These are phyloP conservation scores for Micromys minutus DNA, from an alignment of 2,113 vertebrate species.

Conservation along the genomic window DNA sequence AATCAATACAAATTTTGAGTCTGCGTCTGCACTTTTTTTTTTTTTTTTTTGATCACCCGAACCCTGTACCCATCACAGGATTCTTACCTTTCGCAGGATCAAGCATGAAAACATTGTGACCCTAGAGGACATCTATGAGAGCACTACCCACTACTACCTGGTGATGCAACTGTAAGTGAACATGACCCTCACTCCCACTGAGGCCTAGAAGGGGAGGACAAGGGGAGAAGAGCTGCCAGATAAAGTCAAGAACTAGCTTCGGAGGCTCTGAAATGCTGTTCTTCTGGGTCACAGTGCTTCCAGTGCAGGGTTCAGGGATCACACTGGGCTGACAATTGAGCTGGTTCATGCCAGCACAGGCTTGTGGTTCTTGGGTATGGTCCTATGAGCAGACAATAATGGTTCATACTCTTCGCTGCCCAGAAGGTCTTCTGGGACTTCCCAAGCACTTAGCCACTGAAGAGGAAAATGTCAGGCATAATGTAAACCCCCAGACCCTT, in stretches of 20 bases:
- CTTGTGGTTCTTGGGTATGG: not conserved
- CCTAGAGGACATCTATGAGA: conserved; percentile 97
- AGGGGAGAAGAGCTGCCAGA: not conserved
- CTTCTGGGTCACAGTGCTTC: not conserved
- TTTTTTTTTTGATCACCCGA: not conserved
- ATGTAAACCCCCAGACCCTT: not conserved
- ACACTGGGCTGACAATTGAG: not conserved
- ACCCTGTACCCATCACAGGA: not conserved
- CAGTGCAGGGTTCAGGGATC: not conserved
- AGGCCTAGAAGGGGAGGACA: not conserved
- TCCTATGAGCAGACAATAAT: not conserved
- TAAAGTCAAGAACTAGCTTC: not conserved
- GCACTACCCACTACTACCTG: conserved; percentile 94
- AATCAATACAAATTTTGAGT: not conserved
- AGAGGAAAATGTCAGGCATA: not conserved
- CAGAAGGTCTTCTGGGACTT: not conserved
- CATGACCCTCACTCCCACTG: accelerated
- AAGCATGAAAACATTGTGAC: conserved; percentile 96
- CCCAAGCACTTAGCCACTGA: not conserved
- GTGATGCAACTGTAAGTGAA: conserved; percentile 97
- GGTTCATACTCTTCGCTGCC: not conserved
- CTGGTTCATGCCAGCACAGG: not conserved
- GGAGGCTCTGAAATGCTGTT: not conserved
- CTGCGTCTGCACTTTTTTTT: not conserved
- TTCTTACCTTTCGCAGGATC: conserved; percentile 86